Base-by-base conservation (phyloP, 1,140 invertebrate genomes). In the Coptotermes formosanus region DNA sequence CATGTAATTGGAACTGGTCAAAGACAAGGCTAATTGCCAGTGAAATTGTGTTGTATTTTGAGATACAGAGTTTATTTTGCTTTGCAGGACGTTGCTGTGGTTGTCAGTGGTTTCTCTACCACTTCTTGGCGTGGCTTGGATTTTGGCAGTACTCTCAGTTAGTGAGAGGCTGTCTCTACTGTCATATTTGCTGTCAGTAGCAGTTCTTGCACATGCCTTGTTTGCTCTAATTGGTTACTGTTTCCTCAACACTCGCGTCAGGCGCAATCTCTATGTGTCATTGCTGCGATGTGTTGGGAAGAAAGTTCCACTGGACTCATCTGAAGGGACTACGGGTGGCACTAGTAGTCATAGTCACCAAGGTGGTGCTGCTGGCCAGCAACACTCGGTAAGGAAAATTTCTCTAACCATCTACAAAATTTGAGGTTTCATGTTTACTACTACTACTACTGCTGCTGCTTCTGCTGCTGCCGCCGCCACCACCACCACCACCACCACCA, bases 191-290 rank as follows among this genome's bases (percentile, higher is more conserved):
- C 93, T 97, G 87, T 94, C 95, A 3, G 91, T 94, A 4, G 93
- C 96, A 43, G 93, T 96, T 0, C 92, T 95, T 2, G 88, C 95
- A 9, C 95, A 97, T 89, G 95, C 96, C 1, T 91, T 95, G 3
- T 97, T 96, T 88, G 94, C 97, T 38, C 92, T 97, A 52, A 91
- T 96, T 59, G 96, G 96, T n/a, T 97, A 97, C 89, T 96, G 96
- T 88, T 93, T 97, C 86, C 93, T 96, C 83, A 97, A 97, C 89
- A 92, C 94, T 82, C 93, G 96, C 87, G 96, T 97, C 43, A 90
- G 95, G 85, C 93, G 94, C 87, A 95, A 95, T 90, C 90, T 96
- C 11, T 92, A 93, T 85, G 91, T 93, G 86, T 88, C 88, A 84
- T 92, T 96, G 25, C 90, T 97, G 81, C 92, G 94, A 87, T 95